Evolutionary conservation across 1,140 invertebrate species (phyloP), one percentile per base, ranked within the genome.

Genomic region (Tetraneura akinire): DNA sequence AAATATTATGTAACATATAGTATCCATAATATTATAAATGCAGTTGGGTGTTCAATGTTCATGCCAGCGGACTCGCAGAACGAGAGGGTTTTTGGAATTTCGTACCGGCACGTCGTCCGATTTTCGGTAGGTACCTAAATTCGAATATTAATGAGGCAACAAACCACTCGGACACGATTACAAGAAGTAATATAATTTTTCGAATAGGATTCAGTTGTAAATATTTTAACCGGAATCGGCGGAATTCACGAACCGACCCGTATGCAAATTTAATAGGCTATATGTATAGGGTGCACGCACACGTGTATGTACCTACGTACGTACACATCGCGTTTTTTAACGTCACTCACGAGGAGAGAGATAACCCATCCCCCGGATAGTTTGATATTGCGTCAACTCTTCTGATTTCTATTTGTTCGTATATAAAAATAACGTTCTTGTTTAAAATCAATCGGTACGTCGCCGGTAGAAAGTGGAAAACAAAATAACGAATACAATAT

Each of bases 81-180:
- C 29, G 29, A n/a, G 16, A 37, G 18, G 18, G 37, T 42, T 68
- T 45, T 68, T 8, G 21, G 37, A 55, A 4, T 45, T 45, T 26
- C 64, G 64, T 21, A n/a, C n/a, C n/a, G n/a, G n/a, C n/a, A n/a
- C 32, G 14, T 10, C n/a, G 64, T 68, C 37, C 37, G 45, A 45
- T 68, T 45, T 42, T n/a, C 32, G 37, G 64, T 23, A 45, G 13
- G 37, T 23, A 45, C 21, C 45, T n/a, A n/a, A n/a, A n/a, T 45
- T 68, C 37, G 64, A 68, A 68, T 68, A 68, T 68, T 68, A 68
- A 68, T 68, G 64, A 68, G 37, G 42, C 45, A 42, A 68, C 45
- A 42, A 68, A 68, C 64, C 32, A 23, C 37, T 68, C 26, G 37
- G n/a, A 37, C 18, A n/a, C 11, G 18, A 64, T 64, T 64, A 16